Base-by-base conservation (phyloP, 1,140 invertebrate species). In the Platorchestia sp. region DNA sequence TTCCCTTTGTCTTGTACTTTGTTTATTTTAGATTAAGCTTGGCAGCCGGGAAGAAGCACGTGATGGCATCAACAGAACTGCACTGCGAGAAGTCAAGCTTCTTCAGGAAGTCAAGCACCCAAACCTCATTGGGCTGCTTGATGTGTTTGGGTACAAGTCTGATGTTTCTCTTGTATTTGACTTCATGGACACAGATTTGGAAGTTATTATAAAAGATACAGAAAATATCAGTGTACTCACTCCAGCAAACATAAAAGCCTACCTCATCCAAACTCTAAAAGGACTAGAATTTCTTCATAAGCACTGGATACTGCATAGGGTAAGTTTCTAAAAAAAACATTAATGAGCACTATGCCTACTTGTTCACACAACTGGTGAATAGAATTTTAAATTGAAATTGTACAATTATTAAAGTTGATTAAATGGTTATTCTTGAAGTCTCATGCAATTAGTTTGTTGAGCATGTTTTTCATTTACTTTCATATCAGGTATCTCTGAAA, bases 121-220 rank as follows among this genome's bases (percentile, higher is more conserved):
- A 86, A 99, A 99, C 97, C 98, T 99, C 19, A 99, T 99, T 97
- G 98, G 99, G 40, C 97, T 99, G 95, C 97, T 99, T 96, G 99
- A 99, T 98, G 99, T 99, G 7, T 99, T 99, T 98, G 99, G 99
- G 51, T 98, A 99, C 96, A 98, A 99, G 97, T 99, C 99, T 44
- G 99, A 99, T 98, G 98, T 99, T n/a, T 99, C 99, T 89, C 97
- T 99, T 43, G 99, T 99, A 0, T 99, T 99, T 97, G 99, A 99
- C 97, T 99, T 99, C 97, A 99, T 99, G 99, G 99, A 99, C 97
- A 99, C 99, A 45, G 99, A 99, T 97, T 97, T 99, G 96, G 99
- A 99, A 97, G 96, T 97, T 86, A 97, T 98, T 43, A 97, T 98
- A 86, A 97, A 97, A 96, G 97, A 98, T 96, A 97, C 96, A 47